Evolutionary conservation across 1,140 invertebrate genomes (phyloP), one percentile per base, ranked within the genome.

Genomic region (Riptortus pedestris): DNA sequence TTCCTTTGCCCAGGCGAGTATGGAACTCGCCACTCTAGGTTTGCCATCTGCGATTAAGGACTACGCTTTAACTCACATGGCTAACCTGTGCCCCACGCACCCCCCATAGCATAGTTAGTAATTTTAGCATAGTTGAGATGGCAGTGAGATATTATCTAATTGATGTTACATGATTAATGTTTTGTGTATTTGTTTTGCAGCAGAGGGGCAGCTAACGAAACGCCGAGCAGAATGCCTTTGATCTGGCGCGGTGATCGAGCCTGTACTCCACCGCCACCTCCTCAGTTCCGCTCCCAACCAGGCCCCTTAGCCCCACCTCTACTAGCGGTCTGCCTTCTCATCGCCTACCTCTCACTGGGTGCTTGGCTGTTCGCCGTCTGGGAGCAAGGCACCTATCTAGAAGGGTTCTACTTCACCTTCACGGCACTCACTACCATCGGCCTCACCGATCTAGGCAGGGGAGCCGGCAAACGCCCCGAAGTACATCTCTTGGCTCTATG

Each of bases 381-480:
- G 80, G 84, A 85, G 70, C 81, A 84, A 58, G 90, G 88, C 88
- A 85, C 81, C 24, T 85, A 90, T 69, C 78, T 91, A 26, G 88
- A 93, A 71, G 85, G 87, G 0, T 83, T 86, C 20, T 93, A 93
- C 74, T 92, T 91, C 74, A 91, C 89, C 72, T 93, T 93, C 73
- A 87, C 91, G 29, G 90, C 90, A 0, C 78, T 93, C 58, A 85
- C 87, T 0, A 93, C 90, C 0, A 91, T 93, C 48, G 90, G 90
- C 16, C 89, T 93, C 66, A 88, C 88, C 3, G 90, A 93, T 70
- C 83, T 88, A 68, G 52, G 89, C 20, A 88, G 88, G 73, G 72
- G 74, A 71, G 74, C 79, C 2, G 47, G 66, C 75, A 59, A 75
- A 73, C 47, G 80, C 77, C 4, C 79, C 83, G 51, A 55, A 61